A percentile compares a stretch with the other conserved stretches of the same genome.
phyloP scores from a whole-genome alignment of 2,113 vertebrate species.

The Dipodomys ordii region DNA sequence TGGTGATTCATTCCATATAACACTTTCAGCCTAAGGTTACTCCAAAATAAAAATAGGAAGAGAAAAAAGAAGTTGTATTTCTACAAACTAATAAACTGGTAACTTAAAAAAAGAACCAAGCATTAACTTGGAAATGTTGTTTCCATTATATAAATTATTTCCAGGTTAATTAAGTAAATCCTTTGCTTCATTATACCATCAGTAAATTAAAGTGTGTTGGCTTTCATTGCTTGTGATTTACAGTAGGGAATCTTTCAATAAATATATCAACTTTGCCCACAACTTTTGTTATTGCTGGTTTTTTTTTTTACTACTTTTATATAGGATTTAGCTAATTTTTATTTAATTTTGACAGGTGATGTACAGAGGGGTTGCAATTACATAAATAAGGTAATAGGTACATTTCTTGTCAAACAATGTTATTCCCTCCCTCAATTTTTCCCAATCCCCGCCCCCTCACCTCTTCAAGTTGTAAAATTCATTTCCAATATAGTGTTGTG shows the following conservation, averaged over 20 bases:
- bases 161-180: constrained; percentile 65
- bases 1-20: constrained; percentile 43
- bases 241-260: constrained; percentile 5
- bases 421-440: too few species aligned
- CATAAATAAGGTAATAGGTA: too few species aligned
- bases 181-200: constrained; percentile 28
- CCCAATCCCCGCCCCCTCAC: too few species aligned
- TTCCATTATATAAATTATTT: constrained; percentile 60
- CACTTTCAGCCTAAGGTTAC: constrained; percentile 52
- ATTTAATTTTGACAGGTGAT: too few species aligned
- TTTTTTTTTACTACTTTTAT: too few species aligned
- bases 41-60: neutral
- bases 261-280: constrained; percentile 32
- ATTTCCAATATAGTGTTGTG: too few species aligned
- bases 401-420: too few species aligned
- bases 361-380: too few species aligned
- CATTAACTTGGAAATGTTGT: constrained; percentile 42
- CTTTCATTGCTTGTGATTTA: constrained; percentile 42
- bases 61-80: neutral
- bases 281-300: neutral
- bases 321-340: too few species aligned
- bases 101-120: constrained; percentile 59
- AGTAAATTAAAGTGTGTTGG: constrained; percentile 60
- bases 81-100: constrained; percentile 33
- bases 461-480: too few species aligned